Base-by-base conservation (phyloP, 2,113 vertebrate species). In the Anser cygnoides region DNA sequence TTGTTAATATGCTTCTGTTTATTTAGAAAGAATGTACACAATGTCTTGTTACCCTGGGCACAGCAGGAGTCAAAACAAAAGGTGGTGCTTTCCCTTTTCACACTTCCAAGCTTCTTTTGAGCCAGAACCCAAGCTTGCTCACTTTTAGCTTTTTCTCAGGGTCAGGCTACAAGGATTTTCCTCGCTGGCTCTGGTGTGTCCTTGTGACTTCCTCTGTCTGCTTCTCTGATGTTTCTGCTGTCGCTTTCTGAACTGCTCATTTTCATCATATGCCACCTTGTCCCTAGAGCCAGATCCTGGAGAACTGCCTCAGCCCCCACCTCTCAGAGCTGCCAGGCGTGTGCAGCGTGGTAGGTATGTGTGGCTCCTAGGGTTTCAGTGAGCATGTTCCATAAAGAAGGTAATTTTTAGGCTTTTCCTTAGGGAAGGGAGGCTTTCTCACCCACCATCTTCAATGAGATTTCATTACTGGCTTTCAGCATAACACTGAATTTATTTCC, bases 181-280 rank as follows among this genome's bases (percentile, higher is more conserved):
- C 74, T 94, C 17, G 1, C 70, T 83, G 44, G n/a, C 50, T 89
- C 71, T 70, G 75, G 59, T 7, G 0, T 50, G 61, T 87, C 81
- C 91, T 87, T 87, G 78, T 41, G 85, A 29, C 71, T 92, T 91
- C 41, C 44, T 79, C 66, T 89, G 70, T 81, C 92, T 95, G 66
- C 71, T 92, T 54, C 86, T 92, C 81, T 61, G 37, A 73, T 91
- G 91, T 93, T 96, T 94, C 96, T 94, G 77, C 93, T 96, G 87
- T 70, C 89, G 78, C 89, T 76, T 96, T 84, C 77, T 58, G 80
- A 89, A 61, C 61, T 2, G 6, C 86, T 87, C 62, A 21, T 2
- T 76, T 95, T 75, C 67, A 63, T 96, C 92, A 75, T 62, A 94
- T 87, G 89, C 18, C 91, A 91, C 87, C 81, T 91, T 71, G 70